Percentiles rank a stretch among this genome's conserved stretches.
These are phyloP conservation scores for Automeris io DNA, from an alignment of 2,888 invertebrate species.

Conservation along the genomic window DNA sequence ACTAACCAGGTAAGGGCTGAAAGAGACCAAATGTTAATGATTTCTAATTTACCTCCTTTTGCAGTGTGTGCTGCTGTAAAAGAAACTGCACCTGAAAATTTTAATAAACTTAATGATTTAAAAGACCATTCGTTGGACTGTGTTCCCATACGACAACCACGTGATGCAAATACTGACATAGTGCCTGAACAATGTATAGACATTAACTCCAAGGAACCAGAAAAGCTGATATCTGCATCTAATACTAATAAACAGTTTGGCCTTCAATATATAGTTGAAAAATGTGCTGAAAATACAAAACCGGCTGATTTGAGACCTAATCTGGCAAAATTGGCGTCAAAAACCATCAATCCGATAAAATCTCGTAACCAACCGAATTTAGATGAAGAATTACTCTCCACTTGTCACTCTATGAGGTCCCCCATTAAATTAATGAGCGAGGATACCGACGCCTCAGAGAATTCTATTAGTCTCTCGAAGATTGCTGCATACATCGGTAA, in stretches of 20 bases:
- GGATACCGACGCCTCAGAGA: constrained; percentile 47
- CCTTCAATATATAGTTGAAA: not conserved
- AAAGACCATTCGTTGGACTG: constrained; percentile 51
- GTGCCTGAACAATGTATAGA: constrained; percentile 17
- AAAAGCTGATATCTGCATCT: not conserved
- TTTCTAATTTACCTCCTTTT: no score
- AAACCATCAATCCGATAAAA: not conserved
- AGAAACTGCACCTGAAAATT: no score
- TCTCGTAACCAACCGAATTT: not conserved
- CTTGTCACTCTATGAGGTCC: not conserved
- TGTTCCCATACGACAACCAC: constrained; percentile 57
- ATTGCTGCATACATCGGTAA: constrained; percentile 63
- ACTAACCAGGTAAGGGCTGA: no score
- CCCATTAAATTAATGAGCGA: constrained; percentile 20
- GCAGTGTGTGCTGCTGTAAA: no score
- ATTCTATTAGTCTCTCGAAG: constrained; percentile 61
- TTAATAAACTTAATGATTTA: no score
- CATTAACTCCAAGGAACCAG: not conserved
- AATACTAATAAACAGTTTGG: not conserved
- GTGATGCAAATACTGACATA: constrained; percentile 23
- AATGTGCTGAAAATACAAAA: not conserved
- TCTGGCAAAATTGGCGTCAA: not conserved
- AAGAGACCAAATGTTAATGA: no score
- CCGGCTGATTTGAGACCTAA: not conserved
- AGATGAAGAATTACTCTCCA: not conserved